These are phyloP conservation scores for Anableps anableps DNA, from an alignment of 2,797 vertebrate species.

Conservation along the genomic window DNA sequence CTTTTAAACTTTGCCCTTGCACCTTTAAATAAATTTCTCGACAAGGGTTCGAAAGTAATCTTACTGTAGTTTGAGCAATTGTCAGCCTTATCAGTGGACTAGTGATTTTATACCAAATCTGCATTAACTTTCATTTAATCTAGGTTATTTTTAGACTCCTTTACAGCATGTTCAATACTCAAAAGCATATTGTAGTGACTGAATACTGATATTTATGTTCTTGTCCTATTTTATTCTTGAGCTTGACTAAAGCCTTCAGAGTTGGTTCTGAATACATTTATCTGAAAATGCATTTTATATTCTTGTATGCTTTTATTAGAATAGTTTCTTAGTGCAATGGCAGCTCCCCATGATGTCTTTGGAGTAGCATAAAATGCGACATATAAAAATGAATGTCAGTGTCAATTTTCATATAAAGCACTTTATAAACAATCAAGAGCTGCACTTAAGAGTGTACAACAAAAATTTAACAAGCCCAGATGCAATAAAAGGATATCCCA, in stretches of 20 bases:
- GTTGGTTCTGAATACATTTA: background rate
- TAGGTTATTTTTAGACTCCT: background rate
- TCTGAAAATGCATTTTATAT: background rate
- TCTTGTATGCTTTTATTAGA: background rate
- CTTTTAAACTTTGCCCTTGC: background rate
- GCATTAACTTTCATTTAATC: background rate
- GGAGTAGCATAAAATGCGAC: background rate
- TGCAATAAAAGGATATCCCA: background rate
- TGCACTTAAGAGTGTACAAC: background rate
- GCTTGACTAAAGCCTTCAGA: background rate
- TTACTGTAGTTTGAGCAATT: background rate
- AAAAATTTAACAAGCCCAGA: background rate
- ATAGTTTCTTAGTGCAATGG: background rate
- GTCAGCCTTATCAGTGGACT: background rate
- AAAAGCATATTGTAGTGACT: background rate
- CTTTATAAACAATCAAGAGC: background rate
- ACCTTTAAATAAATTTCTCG: background rate
- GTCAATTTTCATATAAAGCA: constrained; percentile 4
- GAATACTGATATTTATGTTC: background rate
- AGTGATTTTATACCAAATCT: background rate
- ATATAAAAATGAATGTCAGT: background rate
- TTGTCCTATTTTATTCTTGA: background rate
- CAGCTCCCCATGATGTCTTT: background rate
- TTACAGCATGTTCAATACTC: background rate
- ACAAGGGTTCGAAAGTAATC: background rate